These are phyloP conservation scores for Hoplostethus atlanticus DNA, from an alignment of 2,797 vertebrate genomes.

Conservation along the genomic window DNA sequence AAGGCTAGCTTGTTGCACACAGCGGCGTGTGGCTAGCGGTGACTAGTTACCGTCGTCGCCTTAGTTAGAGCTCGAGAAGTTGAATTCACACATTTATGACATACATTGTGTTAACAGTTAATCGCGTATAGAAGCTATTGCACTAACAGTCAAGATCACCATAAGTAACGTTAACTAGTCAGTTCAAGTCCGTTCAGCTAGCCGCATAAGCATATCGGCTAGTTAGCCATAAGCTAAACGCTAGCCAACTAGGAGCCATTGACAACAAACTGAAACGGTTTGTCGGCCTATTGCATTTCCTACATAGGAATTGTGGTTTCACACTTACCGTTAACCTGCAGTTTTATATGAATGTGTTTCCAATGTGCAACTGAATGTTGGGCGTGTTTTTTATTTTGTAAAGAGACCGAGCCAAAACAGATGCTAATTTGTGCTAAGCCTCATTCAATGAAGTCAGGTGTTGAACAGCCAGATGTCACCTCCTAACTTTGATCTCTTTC, in stretches of 20 bases:
- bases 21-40: constrained; percentile 28
- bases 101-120: not conserved
- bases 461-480: constrained; percentile 59
- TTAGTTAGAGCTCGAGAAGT: not conserved
- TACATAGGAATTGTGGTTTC: not conserved
- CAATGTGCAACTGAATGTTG: constrained; percentile 15
- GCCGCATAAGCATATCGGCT: constrained; percentile 42
- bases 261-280: constrained; percentile 29
- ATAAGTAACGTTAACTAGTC: not conserved
- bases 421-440: constrained; percentile 68
- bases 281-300: not conserved
- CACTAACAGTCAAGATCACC: rapidly evolving
- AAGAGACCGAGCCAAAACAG: constrained; percentile 53
- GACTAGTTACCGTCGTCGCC: constrained; percentile 22
- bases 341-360: constrained; percentile 53
- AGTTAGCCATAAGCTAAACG: constrained; percentile 58
- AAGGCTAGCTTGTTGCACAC: constrained; percentile 28
- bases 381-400: constrained; percentile 24
- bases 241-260: constrained; percentile 25
- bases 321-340: constrained; percentile 80
- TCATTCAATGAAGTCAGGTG: constrained; percentile 85
- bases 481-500: constrained; percentile 40
- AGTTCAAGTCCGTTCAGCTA: not conserved
- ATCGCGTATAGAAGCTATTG: rapidly evolving
- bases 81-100: no score